phyloP scores from a whole-genome alignment of 2,113 vertebrate genomes.

The Saccopteryx leptura region DNA sequence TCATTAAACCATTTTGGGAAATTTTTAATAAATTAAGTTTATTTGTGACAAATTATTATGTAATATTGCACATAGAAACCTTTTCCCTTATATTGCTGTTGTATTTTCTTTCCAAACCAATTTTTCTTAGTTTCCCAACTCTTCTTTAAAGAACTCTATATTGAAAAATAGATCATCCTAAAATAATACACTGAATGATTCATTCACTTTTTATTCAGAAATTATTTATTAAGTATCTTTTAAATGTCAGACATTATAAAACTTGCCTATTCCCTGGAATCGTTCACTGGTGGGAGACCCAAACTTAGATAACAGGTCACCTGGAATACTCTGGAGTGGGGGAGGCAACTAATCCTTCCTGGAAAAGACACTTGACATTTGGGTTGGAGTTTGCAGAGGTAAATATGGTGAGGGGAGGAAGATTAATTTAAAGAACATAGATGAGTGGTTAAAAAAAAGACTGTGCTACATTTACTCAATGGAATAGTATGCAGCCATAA shows the following conservation, averaged over 20 bases:
- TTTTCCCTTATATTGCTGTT: not conserved
- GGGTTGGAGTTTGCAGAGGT: not conserved
- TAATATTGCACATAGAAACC: not conserved
- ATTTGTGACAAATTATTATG: constrained; percentile 26
- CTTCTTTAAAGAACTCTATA: not conserved
- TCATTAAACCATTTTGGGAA: not conserved
- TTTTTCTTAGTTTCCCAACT: not conserved
- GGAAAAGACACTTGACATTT: not conserved
- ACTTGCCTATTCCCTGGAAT: not conserved
- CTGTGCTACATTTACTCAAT: too few relatives aligned
- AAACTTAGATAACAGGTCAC: not conserved
- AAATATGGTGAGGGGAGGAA: not conserved
- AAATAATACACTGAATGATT: not conserved
- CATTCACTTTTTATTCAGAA: not conserved
- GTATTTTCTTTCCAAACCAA: not conserved
- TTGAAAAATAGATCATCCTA: not conserved
- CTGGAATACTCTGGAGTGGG: not conserved
- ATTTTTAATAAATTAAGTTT: constrained; percentile 10
- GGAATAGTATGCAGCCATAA: too few relatives aligned
- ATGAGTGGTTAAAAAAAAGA: too few relatives aligned
- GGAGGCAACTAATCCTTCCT: not conserved
- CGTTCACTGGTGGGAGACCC: not conserved
- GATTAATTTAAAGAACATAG: not conserved
- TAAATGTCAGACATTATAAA: constrained; percentile 1
- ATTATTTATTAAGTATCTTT: not conserved